These are phyloP conservation scores for Stegophylla sp. DNA, from an alignment of 2,888 invertebrate genomes.

Conservation along the genomic window DNA sequence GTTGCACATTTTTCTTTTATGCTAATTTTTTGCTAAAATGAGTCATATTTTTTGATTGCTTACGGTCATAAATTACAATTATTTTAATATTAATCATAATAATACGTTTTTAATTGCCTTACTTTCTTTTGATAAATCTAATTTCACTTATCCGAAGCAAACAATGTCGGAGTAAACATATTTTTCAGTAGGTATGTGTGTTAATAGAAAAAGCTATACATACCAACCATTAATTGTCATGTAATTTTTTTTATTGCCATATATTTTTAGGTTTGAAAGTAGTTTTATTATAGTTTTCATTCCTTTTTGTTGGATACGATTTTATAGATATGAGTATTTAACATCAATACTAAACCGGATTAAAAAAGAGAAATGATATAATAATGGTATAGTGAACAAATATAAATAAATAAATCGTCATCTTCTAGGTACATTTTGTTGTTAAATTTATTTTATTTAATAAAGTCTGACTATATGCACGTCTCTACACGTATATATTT, in stretches of 20 bases:
- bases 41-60: no score
- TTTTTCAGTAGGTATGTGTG: no score
- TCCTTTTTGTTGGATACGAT: not conserved
- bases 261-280: constrained; percentile 33
- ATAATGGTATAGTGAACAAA: not conserved
- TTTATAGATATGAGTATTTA: constrained; percentile 19
- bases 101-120: no score
- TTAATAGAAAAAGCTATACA: not conserved
- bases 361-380: constrained; percentile 35
- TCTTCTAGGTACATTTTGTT: not conserved
- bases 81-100: no score
- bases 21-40: no score
- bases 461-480: not conserved
- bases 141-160: no score
- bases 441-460: constrained; percentile 6
- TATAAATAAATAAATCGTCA: not conserved
- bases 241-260: not conserved
- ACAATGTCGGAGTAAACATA: no score
- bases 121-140: no score
- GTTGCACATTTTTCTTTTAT: no score
- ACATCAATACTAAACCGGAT: constrained; percentile 39
- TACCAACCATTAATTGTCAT: not conserved
- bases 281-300: constrained; percentile 32
- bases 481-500: not conserved
- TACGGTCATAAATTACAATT: no score